Conservation (phyloP, 2,888 invertebrate species). For the Chirona hameri region DNA sequence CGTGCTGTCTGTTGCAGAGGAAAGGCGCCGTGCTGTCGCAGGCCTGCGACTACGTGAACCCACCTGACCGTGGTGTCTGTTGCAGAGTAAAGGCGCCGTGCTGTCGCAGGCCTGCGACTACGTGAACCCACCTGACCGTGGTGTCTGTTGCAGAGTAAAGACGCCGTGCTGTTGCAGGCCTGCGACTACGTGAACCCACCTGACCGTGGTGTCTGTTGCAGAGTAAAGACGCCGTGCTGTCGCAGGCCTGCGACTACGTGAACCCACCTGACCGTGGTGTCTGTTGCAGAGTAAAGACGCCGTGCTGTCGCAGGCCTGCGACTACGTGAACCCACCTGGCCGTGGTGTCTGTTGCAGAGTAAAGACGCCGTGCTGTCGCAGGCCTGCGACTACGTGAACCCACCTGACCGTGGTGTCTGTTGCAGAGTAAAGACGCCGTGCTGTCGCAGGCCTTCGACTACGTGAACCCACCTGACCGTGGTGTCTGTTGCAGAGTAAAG, state of each 20-base stretch:
- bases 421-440: constrained; percentile 89
- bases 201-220: constrained; percentile 50
- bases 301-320: constrained; percentile 91
- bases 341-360: constrained; percentile 58
- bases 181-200: constrained; percentile 95
- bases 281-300: constrained; percentile 80
- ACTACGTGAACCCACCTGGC: too few species aligned
- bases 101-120: constrained; percentile 93
- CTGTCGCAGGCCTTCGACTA: constrained; percentile 93
- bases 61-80: too few species aligned
- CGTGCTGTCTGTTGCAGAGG: constrained; percentile 59
- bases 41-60: constrained; percentile 93
- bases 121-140: too few species aligned
- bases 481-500: constrained; percentile 68
- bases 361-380: constrained; percentile 94
- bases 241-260: constrained; percentile 94
- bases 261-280: too few species aligned
- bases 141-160: constrained; percentile 68
- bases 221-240: constrained; percentile 92
- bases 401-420: too few species aligned
- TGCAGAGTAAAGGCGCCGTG: constrained; percentile 89
- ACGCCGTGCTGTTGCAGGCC: constrained; percentile 90
- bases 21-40: constrained; percentile 94
- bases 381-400: constrained; percentile 93
- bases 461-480: too few species aligned